These are phyloP conservation scores for Ferrisia virgata DNA, from an alignment of 2,888 invertebrate genomes.

Conservation along the genomic window DNA sequence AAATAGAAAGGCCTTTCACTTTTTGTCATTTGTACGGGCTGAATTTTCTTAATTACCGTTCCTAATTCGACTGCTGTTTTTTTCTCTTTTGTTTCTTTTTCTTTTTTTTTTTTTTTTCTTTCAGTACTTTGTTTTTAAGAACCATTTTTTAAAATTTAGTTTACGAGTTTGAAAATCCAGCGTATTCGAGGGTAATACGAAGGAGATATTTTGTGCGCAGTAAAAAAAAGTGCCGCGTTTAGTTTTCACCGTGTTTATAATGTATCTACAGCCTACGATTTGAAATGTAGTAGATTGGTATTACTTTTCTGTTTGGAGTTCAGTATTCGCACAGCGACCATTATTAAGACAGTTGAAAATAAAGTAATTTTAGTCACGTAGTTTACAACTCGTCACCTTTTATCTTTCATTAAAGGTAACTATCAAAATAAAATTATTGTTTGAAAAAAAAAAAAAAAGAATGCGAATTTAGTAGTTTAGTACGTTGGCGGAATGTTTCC, in stretches of 20 bases:
- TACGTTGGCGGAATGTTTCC: background rate
- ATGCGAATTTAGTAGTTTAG: background rate
- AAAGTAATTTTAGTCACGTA: constrained; percentile 13
- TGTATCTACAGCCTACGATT: too few species aligned
- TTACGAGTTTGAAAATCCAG: background rate
- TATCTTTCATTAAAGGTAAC: background rate
- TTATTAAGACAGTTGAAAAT: background rate
- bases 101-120: background rate
- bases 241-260: background rate
- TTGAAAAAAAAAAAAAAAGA: background rate
- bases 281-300: background rate
- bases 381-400: constrained; percentile 18
- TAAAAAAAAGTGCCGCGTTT: background rate
- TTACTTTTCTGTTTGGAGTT: background rate
- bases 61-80: background rate
- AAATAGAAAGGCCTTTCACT: background rate
- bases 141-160: background rate
- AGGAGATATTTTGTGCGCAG: background rate
- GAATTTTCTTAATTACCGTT: constrained; percentile 14
- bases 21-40: background rate
- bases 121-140: background rate
- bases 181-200: background rate
- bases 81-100: background rate
- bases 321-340: background rate
- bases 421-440: constrained; percentile 20